Conservation (phyloP, 2,113 vertebrate species). For the Solea senegalensis region DNA sequence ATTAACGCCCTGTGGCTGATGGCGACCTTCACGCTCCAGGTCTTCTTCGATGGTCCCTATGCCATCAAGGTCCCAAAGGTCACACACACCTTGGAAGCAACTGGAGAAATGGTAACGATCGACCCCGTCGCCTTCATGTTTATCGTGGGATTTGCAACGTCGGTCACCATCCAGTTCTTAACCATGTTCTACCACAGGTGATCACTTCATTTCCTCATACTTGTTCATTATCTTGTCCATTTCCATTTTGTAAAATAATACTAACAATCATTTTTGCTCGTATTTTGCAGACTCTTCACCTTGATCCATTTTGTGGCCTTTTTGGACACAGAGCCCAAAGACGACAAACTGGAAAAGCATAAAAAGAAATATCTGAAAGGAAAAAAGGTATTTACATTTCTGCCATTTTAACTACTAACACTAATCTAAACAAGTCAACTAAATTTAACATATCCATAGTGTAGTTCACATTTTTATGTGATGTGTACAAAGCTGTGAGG, state of each 20-base stretch:
- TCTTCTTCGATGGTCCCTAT: constrained; percentile 33
- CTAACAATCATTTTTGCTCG: background rate
- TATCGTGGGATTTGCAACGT: constrained; percentile 54
- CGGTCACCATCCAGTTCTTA: constrained; percentile 61
- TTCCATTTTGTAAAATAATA: background rate
- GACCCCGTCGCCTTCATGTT: constrained; percentile 71
- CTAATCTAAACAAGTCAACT: background rate
- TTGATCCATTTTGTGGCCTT: constrained; percentile 72
- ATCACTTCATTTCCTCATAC: background rate
- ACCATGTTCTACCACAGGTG: constrained; percentile 74
- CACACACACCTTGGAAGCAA: background rate
- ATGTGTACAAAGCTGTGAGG: too few species aligned
- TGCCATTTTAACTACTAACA: background rate
- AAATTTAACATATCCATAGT: background rate
- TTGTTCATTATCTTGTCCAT: background rate
- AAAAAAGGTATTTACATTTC: constrained; percentile 42
- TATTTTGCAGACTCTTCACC: constrained; percentile 57
- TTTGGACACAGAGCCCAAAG: constrained; percentile 49
- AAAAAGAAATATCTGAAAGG: background rate
- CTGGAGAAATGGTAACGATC: background rate
- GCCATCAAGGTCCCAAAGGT: constrained; percentile 49
- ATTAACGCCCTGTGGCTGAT: constrained; percentile 74
- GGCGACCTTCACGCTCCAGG: constrained; percentile 71
- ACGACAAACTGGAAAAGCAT: background rate
- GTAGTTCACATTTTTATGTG: too few species aligned